These are phyloP conservation scores for Dromococcyx pavoninus DNA, from an alignment of 2,797 vertebrate genomes.

Conservation along the genomic window DNA sequence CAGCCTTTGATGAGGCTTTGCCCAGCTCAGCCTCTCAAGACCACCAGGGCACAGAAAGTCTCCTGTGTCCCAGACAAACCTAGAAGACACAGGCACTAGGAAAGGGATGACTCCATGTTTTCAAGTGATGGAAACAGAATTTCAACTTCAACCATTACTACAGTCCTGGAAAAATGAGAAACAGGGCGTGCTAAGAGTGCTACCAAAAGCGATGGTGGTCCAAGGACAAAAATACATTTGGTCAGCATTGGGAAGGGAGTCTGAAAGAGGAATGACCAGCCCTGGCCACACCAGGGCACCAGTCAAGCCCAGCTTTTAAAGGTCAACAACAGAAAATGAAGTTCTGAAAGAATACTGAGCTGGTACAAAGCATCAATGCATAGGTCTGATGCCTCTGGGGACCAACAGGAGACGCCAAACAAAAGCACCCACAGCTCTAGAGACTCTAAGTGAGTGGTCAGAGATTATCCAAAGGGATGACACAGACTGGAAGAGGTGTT, in stretches of 20 bases:
- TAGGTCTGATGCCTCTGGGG: neutral
- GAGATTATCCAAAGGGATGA: neutral
- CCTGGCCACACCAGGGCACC: neutral
- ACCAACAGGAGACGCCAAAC: rapidly evolving
- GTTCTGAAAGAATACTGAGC: neutral
- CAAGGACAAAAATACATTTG: neutral
- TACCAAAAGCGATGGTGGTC: neutral
- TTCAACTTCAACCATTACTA: neutral
- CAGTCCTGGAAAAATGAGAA: neutral
- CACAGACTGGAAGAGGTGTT: neutral
- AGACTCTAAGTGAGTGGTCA: neutral
- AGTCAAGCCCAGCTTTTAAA: neutral
- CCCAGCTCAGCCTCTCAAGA: neutral
- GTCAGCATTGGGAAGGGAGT: neutral
- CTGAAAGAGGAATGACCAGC: neutral
- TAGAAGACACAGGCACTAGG: neutral
- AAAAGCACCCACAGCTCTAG: neutral
- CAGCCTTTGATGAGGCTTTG: neutral
- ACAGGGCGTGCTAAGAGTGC: too few relatives aligned
- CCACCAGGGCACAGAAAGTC: neutral
- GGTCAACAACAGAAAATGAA: rapidly evolving
- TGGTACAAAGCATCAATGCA: rapidly evolving
- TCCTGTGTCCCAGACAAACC: neutral
- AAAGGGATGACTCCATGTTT: neutral
- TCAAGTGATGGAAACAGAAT: neutral